A percentile compares a stretch with the other conserved stretches of the same genome.
Conservation (phyloP, 53 echinoderm and acorn worm species). For the Temnopleurus reevesii region DNA sequence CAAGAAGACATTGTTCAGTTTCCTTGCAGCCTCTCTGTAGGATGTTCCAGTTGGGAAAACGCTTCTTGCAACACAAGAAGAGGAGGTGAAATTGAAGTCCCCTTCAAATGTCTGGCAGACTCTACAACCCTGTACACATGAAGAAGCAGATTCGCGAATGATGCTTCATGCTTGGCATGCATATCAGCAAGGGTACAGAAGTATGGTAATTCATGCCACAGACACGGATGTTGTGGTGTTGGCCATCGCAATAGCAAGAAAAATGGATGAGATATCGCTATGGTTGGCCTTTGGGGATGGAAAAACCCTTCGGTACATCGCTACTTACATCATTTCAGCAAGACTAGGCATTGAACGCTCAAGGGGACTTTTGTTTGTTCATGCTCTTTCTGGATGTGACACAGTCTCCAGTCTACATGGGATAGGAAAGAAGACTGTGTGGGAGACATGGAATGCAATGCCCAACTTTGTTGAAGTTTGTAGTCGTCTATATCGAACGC, state of each 20-base stretch:
- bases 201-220: conserved; percentile 50
- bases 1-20: too few relatives aligned
- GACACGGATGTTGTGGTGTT: conserved; percentile 70
- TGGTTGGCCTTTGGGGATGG: conserved; percentile 65
- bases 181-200: conserved; percentile 34
- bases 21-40: conserved; percentile 45
- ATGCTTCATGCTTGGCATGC: conserved; percentile 66
- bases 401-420: conserved; percentile 53
- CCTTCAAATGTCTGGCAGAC: conserved; percentile 1
- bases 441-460: conserved; percentile 50
- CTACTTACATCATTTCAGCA: conserved; percentile 26
- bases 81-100: too few relatives aligned
- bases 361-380: conserved; percentile 9
- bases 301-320: background rate
- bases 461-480: conserved; percentile 55
- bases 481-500: conserved; percentile 39
- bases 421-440: conserved; percentile 49
- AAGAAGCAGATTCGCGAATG: conserved; percentile 64
- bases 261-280: conserved; percentile 10
- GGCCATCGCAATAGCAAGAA: conserved; percentile 14
- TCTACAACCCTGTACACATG: conserved; percentile 53
- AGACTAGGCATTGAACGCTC: background rate
- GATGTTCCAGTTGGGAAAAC: conserved; percentile 47
- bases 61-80: conserved; percentile 52
- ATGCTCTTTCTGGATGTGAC: conserved; percentile 49